phyloP scores from a whole-genome alignment of 2,113 vertebrate genomes.

The Chrysemys picta region DNA sequence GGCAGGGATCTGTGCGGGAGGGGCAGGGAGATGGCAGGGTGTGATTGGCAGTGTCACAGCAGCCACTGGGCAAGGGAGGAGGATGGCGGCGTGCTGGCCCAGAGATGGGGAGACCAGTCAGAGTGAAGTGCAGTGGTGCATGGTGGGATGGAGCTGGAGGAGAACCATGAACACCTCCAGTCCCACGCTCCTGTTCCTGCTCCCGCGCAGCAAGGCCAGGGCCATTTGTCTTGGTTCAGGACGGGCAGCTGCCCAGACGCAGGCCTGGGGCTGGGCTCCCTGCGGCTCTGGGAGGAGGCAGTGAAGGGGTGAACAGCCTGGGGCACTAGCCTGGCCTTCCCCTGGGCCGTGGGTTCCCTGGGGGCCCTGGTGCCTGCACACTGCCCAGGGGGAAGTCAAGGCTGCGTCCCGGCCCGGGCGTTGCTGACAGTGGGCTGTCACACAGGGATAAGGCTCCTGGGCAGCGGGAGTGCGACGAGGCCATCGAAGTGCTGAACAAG shows the following conservation, averaged over 20 bases:
- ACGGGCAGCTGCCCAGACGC: too few species aligned
- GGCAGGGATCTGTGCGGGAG: too few species aligned
- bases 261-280: too few species aligned
- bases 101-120: not conserved
- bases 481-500: constrained; percentile 92
- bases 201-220: not conserved
- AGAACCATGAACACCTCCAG: not conserved
- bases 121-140: not conserved
- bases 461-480: constrained; percentile 94
- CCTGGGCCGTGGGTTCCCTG: accelerated
- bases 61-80: too few species aligned
- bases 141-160: not conserved
- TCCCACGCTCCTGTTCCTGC: too few species aligned
- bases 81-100: not conserved
- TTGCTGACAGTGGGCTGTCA: not conserved
- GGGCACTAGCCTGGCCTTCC: not conserved
- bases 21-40: too few species aligned
- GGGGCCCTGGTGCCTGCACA: accelerated
- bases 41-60: too few species aligned
- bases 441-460: constrained; percentile 96
- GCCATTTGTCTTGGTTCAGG: not conserved
- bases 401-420: accelerated
- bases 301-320: not conserved
- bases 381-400: too few species aligned
- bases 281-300: too few species aligned